Percentiles rank a stretch among this genome's conserved stretches.
phyloP scores from a whole-genome alignment of 1,140 invertebrate species.

The Bombus confusus region DNA sequence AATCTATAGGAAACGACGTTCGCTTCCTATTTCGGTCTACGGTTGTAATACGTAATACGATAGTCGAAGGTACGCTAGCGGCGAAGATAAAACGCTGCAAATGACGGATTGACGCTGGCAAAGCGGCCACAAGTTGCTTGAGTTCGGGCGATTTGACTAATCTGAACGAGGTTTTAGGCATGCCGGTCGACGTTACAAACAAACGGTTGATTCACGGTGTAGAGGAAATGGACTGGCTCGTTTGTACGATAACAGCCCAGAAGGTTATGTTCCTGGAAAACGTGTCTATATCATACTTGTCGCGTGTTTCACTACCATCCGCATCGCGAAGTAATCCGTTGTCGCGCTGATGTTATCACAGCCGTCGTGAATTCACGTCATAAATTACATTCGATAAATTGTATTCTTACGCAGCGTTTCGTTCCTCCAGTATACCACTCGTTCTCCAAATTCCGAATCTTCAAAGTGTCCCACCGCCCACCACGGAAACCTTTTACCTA shows the following conservation, averaged over 20 bases:
- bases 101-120: neutral
- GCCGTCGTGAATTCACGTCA: constrained; percentile 15
- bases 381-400: neutral
- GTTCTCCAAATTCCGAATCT: too few relatives aligned
- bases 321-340: constrained; percentile 8
- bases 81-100: neutral
- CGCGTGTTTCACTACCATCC: constrained; percentile 22
- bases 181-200: neutral
- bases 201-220: constrained; percentile 1
- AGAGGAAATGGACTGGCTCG: neutral
- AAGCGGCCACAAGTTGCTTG: neutral
- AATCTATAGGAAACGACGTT: too few relatives aligned
- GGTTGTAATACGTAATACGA: too few relatives aligned
- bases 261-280: constrained; percentile 15
- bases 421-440: too few relatives aligned
- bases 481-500: too few relatives aligned
- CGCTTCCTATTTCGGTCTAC: too few relatives aligned
- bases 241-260: neutral
- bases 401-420: neutral
- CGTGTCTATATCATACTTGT: neutral
- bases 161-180: neutral
- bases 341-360: neutral
- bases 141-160: neutral
- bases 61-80: too few relatives aligned
- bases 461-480: too few relatives aligned